Percentiles rank a stretch among this genome's conserved stretches.
phyloP scores from a whole-genome alignment of 2,888 invertebrate genomes.

The Cancer borealis region DNA sequence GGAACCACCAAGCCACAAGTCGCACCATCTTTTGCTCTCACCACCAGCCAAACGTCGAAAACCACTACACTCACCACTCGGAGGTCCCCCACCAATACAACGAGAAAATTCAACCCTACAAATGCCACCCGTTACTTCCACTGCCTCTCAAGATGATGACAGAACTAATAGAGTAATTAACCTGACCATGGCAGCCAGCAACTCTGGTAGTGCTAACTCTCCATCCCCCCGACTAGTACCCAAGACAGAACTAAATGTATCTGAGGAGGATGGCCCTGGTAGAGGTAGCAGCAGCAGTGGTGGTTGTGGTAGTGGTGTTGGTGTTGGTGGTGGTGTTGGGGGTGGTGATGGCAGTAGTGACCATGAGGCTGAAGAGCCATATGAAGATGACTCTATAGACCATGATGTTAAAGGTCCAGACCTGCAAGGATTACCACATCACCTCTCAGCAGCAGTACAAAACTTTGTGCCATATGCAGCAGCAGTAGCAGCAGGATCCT shows the following conservation, averaged over 20 bases:
- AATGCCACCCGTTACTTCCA: conserved; percentile 68
- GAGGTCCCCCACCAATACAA: conserved; percentile 67
- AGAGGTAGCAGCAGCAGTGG: conserved; percentile 70
- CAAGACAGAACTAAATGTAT: conserved; percentile 70
- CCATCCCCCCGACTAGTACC: conserved; percentile 71
- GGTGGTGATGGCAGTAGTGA: conserved; percentile 65
- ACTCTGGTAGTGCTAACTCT: conserved; percentile 64
- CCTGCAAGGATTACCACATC: conserved; percentile 71
- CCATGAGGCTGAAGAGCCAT: conserved; percentile 70
- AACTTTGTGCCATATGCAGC: conserved; percentile 76
- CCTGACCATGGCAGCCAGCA: conserved; percentile 71
- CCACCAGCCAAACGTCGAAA: conserved; percentile 75
- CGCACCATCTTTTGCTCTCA: conserved; percentile 70
- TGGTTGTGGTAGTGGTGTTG: conserved; percentile 65
- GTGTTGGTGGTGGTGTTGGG: conserved; percentile 67
- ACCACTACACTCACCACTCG: conserved; percentile 73
- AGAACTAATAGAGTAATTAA: conserved; percentile 66
- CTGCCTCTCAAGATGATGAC: conserved; percentile 71
- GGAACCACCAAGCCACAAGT: conserved; percentile 77
- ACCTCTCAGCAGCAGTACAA: conserved; percentile 77
- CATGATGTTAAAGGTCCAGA: conserved; percentile 62
- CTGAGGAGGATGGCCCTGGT: conserved; percentile 75
- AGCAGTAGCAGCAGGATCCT: conserved; percentile 75
- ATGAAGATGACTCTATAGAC: conserved; percentile 67
- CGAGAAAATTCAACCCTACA: conserved; percentile 65